Evolutionary conservation across 2,888 invertebrate genomes (phyloP).

Genomic region (Aspidapion aeneum): DNA sequence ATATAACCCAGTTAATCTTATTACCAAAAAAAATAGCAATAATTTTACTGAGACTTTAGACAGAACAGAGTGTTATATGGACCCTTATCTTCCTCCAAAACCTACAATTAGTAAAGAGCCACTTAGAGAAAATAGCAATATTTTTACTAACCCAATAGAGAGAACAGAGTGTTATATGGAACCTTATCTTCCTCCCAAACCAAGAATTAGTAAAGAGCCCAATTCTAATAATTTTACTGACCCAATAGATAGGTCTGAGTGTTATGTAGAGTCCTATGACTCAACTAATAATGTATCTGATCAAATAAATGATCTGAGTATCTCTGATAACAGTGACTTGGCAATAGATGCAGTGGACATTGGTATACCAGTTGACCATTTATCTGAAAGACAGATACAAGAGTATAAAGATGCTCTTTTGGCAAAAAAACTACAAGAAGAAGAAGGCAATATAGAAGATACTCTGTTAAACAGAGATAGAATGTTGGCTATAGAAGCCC

Average conservation of each 20-base stretch:
- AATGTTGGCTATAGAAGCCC: conserved; percentile 72
- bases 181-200: no score
- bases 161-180: no score
- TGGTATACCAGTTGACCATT: conserved; percentile 51
- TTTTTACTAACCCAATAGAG: no score
- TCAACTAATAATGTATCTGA: conserved; percentile 29
- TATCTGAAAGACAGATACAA: conserved; percentile 46
- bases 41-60: no score
- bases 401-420: conserved; percentile 74
- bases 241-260: conserved; percentile 30
- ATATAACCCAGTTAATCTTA: conserved; percentile 34
- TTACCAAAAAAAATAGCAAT: no score
- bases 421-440: conserved; percentile 71
- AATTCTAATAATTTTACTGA: neutral
- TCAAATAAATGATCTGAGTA: conserved; percentile 38
- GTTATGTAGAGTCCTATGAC: conserved; percentile 43
- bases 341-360: conserved; percentile 48
- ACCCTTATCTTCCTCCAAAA: no score
- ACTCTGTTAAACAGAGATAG: conserved; percentile 51
- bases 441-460: conserved; percentile 62
- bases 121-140: no score
- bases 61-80: no score
- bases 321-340: conserved; percentile 33
- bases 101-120: no score
- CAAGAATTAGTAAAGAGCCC: no score